phyloP scores from a whole-genome alignment of 2,888 invertebrate genomes.

The Mactromeris polynyma region DNA sequence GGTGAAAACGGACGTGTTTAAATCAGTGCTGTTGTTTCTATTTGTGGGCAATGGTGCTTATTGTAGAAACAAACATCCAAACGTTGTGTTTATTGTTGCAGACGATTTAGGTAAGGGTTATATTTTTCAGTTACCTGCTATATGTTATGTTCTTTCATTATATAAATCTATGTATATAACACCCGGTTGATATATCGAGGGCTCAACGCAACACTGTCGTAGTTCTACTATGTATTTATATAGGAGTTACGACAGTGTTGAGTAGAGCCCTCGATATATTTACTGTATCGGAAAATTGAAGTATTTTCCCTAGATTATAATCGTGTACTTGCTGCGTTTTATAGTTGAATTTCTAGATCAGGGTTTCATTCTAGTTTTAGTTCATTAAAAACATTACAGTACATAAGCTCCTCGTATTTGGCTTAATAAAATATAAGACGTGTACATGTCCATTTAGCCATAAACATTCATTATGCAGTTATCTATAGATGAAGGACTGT shows the following conservation, averaged over 20 bases:
- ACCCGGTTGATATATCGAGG: too few species aligned
- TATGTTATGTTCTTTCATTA: neutral
- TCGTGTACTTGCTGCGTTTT: neutral
- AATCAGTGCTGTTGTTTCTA: neutral
- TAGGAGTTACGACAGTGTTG: too few species aligned
- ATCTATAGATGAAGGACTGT: neutral
- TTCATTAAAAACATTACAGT: neutral
- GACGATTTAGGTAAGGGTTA: constrained; percentile 69
- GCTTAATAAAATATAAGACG: neutral
- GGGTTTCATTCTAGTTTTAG: neutral
- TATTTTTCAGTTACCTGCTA: neutral
- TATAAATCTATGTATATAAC: neutral
- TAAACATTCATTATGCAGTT: too few species aligned
- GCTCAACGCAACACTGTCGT: too few species aligned
- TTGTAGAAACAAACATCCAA: constrained; percentile 40
- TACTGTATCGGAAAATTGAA: too few species aligned
- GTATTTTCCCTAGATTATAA: neutral
- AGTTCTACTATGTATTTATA: too few species aligned
- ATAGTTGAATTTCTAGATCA: neutral
- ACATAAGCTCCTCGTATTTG: neutral
- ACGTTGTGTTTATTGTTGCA: constrained; percentile 72
- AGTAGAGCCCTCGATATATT: too few species aligned
- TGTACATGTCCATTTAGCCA: too few species aligned
- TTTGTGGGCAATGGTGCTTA: neutral
- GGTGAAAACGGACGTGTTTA: neutral